Percentiles rank a stretch among this genome's conserved stretches.
These are phyloP conservation scores for Tipula lateralis DNA, from an alignment of 2,888 invertebrate species.

Conservation along the genomic window DNA sequence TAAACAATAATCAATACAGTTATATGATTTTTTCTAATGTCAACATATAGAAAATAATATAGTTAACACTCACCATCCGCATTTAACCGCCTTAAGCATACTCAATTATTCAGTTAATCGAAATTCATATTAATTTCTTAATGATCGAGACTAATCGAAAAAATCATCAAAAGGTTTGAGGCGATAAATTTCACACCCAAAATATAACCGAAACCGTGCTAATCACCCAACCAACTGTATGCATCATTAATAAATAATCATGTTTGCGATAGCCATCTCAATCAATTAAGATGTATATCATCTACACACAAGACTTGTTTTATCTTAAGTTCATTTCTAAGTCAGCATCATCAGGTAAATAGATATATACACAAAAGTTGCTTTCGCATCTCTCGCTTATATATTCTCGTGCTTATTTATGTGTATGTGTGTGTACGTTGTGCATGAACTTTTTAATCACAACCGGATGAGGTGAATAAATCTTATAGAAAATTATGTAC, in stretches of 20 bases:
- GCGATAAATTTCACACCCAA: neutral
- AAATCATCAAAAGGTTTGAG: neutral
- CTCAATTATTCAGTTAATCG: neutral
- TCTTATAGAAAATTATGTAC: neutral
- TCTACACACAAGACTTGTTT: neutral
- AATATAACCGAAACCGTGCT: no score
- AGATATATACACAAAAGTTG: neutral
- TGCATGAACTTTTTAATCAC: neutral
- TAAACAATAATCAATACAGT: no score
- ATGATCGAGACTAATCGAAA: neutral
- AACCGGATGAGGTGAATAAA: neutral
- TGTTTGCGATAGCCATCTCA: neutral
- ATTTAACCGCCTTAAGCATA: neutral
- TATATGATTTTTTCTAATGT: no score
- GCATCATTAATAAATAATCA: neutral
- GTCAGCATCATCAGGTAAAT: neutral
- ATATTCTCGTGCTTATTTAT: neutral
- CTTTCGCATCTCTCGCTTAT: neutral
- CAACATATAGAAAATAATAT: no score
- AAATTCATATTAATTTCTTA: neutral
- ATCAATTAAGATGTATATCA: neutral
- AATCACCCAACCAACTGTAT: neutral
- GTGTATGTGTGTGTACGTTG: neutral
- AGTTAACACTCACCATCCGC: neutral
- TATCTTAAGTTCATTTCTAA: neutral